phyloP scores from a whole-genome alignment of 1,140 invertebrate genomes.

The Drosophila albomicans region DNA sequence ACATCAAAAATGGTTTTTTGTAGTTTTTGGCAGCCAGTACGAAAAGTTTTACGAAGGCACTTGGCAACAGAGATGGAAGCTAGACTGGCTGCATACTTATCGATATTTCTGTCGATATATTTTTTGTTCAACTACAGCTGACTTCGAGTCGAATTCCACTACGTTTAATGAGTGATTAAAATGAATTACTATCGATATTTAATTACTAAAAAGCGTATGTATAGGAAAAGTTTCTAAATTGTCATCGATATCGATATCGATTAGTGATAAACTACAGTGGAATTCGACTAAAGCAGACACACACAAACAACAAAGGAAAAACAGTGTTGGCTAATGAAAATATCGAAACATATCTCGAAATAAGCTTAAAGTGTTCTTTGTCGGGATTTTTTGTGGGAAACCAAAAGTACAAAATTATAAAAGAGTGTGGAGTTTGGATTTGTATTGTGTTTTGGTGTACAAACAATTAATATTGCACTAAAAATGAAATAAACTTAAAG shows the following conservation, averaged over 20 bases:
- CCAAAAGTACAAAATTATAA: not conserved
- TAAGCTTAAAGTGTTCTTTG: conserved; percentile 15
- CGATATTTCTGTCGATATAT: not conserved
- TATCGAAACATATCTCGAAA: conserved; percentile 16
- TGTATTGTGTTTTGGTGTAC: conserved; percentile 17
- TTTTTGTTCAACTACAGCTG: conserved; percentile 6
- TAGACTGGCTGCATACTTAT: conserved; percentile 16
- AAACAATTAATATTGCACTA: conserved; percentile 75
- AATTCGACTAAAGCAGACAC: conserved; percentile 12
- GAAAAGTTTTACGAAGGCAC: conserved; percentile 28
- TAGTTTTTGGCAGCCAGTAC: conserved; percentile 17
- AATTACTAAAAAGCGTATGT: too few relatives aligned
- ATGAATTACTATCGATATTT: too few relatives aligned
- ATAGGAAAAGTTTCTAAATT: too few relatives aligned
- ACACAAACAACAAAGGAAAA: conserved; percentile 21
- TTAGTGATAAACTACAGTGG: conserved; percentile 3
- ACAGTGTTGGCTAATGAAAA: conserved; percentile 36
- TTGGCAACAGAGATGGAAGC: not conserved
- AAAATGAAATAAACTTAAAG: conserved; percentile 53
- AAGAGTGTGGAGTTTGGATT: conserved; percentile 5
- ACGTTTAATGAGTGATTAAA: too few relatives aligned
- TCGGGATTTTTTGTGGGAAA: conserved; percentile 7
- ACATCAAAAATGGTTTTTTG: not conserved
- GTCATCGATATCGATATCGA: not conserved
- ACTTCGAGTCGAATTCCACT: conserved; percentile 18